These are phyloP conservation scores for Lycia hirtaria DNA, from an alignment of 2,888 invertebrate species.

Conservation along the genomic window DNA sequence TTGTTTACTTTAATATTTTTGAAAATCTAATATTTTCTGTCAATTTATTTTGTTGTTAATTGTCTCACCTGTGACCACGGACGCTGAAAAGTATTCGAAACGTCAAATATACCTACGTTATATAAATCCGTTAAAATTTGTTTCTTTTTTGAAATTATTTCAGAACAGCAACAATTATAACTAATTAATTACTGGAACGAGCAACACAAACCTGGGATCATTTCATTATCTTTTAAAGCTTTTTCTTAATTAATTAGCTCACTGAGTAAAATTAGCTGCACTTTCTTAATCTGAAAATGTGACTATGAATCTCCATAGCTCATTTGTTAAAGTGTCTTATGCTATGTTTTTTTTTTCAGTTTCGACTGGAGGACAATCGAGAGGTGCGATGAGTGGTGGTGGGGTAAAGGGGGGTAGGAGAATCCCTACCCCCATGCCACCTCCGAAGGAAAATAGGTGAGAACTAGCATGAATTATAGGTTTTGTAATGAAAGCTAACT, in stretches of 20 bases:
- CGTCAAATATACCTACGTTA: no score
- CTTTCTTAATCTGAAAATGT: slow-evolving; percentile 34
- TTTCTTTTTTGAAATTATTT: no score
- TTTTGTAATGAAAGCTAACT: no score
- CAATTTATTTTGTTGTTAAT: no score
- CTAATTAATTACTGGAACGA: no score
- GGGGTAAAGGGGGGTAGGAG: slow-evolving; percentile 70
- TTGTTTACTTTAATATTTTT: no score
- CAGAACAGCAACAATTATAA: no score
- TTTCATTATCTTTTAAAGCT: not conserved
- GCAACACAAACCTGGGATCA: not conserved
- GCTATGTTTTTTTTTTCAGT: slow-evolving; percentile 54
- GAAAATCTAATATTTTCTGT: no score
- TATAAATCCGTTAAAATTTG: no score
- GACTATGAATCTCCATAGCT: slow-evolving; percentile 48
- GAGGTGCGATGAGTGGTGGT: slow-evolving; percentile 64
- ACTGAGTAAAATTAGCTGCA: slow-evolving; percentile 8
- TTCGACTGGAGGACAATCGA: slow-evolving; percentile 56
- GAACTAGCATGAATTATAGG: not conserved
- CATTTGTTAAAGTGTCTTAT: slow-evolving; percentile 58
- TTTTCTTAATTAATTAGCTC: slow-evolving; percentile 7
- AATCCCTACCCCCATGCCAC: slow-evolving; percentile 80
- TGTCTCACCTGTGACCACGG: no score
- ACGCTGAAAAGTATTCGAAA: no score
- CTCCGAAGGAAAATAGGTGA: slow-evolving; percentile 62